Base-by-base conservation (phyloP, 2,888 invertebrate species). In the Phalera bucephala region DNA sequence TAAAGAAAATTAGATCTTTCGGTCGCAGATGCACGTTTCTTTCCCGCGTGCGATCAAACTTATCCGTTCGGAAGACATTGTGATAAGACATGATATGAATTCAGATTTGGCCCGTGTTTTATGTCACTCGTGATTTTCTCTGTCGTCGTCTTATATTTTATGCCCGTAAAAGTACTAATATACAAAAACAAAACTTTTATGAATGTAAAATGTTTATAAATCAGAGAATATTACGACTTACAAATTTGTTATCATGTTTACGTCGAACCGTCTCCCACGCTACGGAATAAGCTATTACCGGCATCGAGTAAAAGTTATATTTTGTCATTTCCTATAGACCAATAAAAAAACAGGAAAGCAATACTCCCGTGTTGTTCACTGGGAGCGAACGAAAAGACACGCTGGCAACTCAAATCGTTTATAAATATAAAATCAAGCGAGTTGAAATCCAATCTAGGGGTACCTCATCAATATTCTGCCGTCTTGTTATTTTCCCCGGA, bases 391-490 rank as follows among this genome's bases (percentile, higher is more conserved):
- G 48, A 49, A 55, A 59, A 38, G 51, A 45, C 55, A 50, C 42
- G 47, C 53, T 49, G 53, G 33, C 47, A 62, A 56, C 59, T 63
- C 64, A 58, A 68, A 67, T 62, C 47, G 51, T 58, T 64, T 65
- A 63, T 58, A 68, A 66, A 68, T 69, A 66, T 66, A 63, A 68
- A 68, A 64, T 64, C 64, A 58, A 64, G 60, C 55, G 64, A 50
- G 57, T 63, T 64, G 57, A 60, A 64, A 65, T 67, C 64, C 69
- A 68, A 67, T 70, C 65, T 66, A 60, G 60, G 54, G 56, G 59
- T 58, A 62, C 53, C 67, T 76, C 80, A 82, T 86, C 81, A 81
- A 80, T 84, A 84, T 85, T 86, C 84, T 53, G 69, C 65, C 58
- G 58, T 68, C 72, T 79, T 80, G 78, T 80, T 82, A 80, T 82